Evolutionary conservation across 2,113 vertebrate species (phyloP).

Genomic region (Cyanistes caeruleus): DNA sequence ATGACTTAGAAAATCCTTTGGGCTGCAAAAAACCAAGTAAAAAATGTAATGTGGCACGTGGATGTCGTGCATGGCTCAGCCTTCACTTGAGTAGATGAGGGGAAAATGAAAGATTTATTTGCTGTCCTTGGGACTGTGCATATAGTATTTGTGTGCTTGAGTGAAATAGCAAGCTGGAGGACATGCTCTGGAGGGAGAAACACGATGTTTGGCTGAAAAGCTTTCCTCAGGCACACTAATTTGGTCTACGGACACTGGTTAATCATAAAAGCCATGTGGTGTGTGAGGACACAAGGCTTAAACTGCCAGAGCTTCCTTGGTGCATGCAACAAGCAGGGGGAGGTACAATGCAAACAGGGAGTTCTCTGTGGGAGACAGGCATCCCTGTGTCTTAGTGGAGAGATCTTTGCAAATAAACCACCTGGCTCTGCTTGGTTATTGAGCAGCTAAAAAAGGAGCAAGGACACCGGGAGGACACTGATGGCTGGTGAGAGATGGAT

Average conservation of each 20-base stretch:
- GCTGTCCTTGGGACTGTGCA: background rate
- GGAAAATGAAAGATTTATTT: background rate
- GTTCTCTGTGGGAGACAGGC: background rate
- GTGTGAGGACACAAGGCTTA: fast-evolving
- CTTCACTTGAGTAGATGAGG: fast-evolving
- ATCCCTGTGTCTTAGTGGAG: background rate
- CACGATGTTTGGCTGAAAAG: background rate
- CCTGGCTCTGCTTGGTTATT: background rate
- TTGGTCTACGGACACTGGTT: background rate
- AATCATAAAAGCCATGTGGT: background rate
- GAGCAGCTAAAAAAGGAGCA: background rate
- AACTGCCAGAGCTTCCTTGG: background rate
- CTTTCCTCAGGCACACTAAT: background rate
- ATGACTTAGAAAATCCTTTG: background rate
- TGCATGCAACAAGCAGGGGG: background rate
- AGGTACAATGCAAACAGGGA: background rate
- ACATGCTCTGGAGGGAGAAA: background rate
- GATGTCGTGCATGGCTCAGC: background rate
- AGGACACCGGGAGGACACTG: background rate
- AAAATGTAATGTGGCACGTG: background rate
- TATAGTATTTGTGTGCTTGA: background rate
- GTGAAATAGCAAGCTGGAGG: background rate
- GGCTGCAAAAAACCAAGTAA: background rate
- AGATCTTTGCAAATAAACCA: background rate
- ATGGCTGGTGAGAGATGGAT: background rate